Evolutionary conservation across 1,140 invertebrate species (phyloP).

Genomic region (Cotesia typhae): DNA sequence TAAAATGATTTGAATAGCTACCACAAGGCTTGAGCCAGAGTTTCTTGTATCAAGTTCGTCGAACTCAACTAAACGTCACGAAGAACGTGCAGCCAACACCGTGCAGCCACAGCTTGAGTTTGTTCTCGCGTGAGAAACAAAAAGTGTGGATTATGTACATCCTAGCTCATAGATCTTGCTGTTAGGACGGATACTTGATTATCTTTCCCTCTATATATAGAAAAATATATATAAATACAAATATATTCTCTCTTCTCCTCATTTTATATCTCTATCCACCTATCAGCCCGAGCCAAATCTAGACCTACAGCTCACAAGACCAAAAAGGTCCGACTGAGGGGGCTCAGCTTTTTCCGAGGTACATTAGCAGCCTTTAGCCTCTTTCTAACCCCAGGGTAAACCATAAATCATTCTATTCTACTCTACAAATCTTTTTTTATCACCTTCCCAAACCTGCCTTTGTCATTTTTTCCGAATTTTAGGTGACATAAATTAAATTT

Average conservation of each 20-base stretch:
- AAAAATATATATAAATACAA: background rate
- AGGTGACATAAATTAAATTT: too few species aligned
- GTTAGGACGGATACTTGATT: conserved; percentile 38
- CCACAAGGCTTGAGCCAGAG: background rate
- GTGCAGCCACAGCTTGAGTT: background rate
- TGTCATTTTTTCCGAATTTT: background rate
- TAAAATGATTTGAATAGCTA: background rate
- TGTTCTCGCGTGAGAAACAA: conserved; percentile 34
- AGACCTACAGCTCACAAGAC: too few species aligned
- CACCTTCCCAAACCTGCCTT: conserved; percentile 40
- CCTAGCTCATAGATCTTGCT: conserved; percentile 47
- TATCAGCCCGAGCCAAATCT: too few species aligned
- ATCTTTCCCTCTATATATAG: conserved; percentile 16
- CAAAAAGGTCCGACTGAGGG: conserved; percentile 28
- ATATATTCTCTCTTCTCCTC: too few species aligned
- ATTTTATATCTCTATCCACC: too few species aligned
- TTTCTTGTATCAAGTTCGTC: conserved; percentile 5
- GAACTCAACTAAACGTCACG: conserved; percentile 27
- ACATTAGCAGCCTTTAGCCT: conserved; percentile 58
- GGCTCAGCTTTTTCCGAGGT: conserved; percentile 50
- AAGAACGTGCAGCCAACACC: conserved; percentile 23
- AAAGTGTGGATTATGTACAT: conserved; percentile 27
- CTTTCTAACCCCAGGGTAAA: conserved; percentile 39
- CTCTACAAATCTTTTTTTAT: conserved; percentile 52
- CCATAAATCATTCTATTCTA: conserved; percentile 37